These are phyloP conservation scores for Xenopus borealis DNA, from an alignment of 2,113 vertebrate genomes.

Conservation along the genomic window DNA sequence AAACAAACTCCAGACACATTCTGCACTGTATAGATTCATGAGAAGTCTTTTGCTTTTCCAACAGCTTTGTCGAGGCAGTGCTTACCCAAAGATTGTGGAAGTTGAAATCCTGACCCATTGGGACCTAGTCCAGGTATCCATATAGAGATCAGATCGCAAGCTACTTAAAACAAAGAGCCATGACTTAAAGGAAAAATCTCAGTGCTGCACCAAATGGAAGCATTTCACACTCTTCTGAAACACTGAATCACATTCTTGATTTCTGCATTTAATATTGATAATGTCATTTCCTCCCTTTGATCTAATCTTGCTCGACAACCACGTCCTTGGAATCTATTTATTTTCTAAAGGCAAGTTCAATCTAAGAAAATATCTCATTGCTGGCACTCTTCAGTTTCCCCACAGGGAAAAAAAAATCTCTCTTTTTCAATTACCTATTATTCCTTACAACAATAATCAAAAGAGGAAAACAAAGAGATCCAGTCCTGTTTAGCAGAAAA, in stretches of 20 bases:
- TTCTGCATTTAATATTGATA: slow-evolving; percentile 36
- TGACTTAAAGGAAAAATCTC: slow-evolving; percentile 43
- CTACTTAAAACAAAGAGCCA: slow-evolving; percentile 4
- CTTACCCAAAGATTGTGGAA: slow-evolving; percentile 34
- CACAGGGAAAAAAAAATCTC: slow-evolving; percentile 11
- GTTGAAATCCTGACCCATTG: slow-evolving; percentile 25
- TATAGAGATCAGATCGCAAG: slow-evolving; percentile 22
- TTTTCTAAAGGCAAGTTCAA: slow-evolving; percentile 50
- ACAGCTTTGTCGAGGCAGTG: slow-evolving; percentile 9
- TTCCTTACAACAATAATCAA: slow-evolving; percentile 10
- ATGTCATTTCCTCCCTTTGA: slow-evolving; percentile 39
- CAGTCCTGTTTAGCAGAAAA: slow-evolving; percentile 45
- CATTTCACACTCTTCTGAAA: slow-evolving; percentile 18
- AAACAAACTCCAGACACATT: slow-evolving; percentile 8
- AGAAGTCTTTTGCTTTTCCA: slow-evolving; percentile 4
- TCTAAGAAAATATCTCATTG: slow-evolving; percentile 50
- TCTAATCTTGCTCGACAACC: slow-evolving; percentile 50
- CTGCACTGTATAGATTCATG: background rate
- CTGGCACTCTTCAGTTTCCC: slow-evolving; percentile 9
- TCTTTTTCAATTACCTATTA: slow-evolving; percentile 17
- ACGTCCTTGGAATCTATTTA: slow-evolving; percentile 60
- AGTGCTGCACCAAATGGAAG: slow-evolving; percentile 27
- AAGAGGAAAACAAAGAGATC: slow-evolving; percentile 10
- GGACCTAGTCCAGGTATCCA: slow-evolving; percentile 23
- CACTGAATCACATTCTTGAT: slow-evolving; percentile 1